Percentiles rank a stretch among this genome's conserved stretches.
phyloP scores from a whole-genome alignment of 2,797 vertebrate species.

The Phataginus tetradactyla region DNA sequence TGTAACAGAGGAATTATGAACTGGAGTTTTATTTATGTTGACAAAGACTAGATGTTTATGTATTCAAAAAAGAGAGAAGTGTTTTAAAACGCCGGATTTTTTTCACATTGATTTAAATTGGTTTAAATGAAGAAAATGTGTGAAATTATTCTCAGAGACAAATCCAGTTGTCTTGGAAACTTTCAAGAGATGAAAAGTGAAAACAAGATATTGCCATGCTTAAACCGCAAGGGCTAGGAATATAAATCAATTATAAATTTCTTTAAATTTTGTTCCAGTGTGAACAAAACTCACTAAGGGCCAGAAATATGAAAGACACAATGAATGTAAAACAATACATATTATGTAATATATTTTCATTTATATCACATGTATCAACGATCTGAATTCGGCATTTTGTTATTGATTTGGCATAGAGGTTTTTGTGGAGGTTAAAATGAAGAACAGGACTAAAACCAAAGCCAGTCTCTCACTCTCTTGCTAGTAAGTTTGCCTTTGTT shows the following conservation, averaged over 20 bases:
- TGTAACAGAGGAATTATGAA: background rate
- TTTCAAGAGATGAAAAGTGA: slow-evolving; percentile 54
- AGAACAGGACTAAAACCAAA: background rate
- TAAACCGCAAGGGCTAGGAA: slow-evolving; percentile 51
- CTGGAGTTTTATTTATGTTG: slow-evolving; percentile 41
- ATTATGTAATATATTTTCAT: background rate
- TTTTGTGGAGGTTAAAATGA: background rate
- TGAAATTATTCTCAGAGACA: slow-evolving; percentile 75
- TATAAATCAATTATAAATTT: slow-evolving; percentile 63
- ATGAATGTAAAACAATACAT: background rate
- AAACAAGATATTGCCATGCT: slow-evolving; percentile 68
- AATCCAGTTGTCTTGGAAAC: slow-evolving; percentile 72
- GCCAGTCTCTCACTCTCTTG: background rate
- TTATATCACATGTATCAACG: background rate
- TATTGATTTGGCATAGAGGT: slow-evolving; percentile 34
- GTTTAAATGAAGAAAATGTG: slow-evolving; percentile 70
- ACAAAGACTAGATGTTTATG: slow-evolving; percentile 36
- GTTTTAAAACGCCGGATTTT: slow-evolving; percentile 76
- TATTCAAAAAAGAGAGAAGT: slow-evolving; percentile 62
- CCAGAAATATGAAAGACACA: background rate
- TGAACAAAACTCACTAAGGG: slow-evolving; percentile 9
- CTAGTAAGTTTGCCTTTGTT: slow-evolving; percentile 6
- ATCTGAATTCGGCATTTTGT: background rate
- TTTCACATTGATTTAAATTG: slow-evolving; percentile 78
- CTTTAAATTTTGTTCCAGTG: slow-evolving; percentile 2